These are phyloP conservation scores for Syrphus vitripennis DNA, from an alignment of 2,888 invertebrate species.

Conservation along the genomic window DNA sequence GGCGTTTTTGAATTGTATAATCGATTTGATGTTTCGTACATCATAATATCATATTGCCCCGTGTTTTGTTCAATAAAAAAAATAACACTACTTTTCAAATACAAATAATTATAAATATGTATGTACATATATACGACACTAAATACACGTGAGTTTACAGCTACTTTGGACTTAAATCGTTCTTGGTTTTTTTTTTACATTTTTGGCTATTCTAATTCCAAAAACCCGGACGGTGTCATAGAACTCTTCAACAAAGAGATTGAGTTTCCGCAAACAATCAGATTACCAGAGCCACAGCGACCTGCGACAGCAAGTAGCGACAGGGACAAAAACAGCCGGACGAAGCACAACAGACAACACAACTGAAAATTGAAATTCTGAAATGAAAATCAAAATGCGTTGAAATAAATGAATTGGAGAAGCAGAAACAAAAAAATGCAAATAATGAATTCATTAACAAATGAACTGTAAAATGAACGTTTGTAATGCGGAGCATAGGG, in stretches of 20 bases:
- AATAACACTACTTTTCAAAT: neutral
- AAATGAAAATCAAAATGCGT: too few relatives aligned
- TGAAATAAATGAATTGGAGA: too few relatives aligned
- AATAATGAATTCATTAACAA: neutral
- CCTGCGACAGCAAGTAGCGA: too few relatives aligned
- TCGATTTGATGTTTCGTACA: conserved; percentile 35
- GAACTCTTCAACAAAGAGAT: conserved; percentile 22
- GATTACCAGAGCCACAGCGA: too few relatives aligned
- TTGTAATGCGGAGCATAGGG: too few relatives aligned
- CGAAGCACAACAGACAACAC: neutral
- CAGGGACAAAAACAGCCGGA: neutral
- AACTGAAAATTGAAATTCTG: neutral
- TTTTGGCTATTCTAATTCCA: neutral
- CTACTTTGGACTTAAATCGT: neutral
- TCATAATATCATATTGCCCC: neutral
- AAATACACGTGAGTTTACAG: conserved; percentile 35
- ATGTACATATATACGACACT: neutral
- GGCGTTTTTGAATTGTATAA: conserved; percentile 51
- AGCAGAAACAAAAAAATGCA: neutral
- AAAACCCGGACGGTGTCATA: neutral
- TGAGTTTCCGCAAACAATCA: neutral
- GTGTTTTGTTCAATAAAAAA: neutral
- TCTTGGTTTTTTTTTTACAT: neutral
- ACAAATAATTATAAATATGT: neutral
- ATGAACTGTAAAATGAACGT: neutral